Conservation (phyloP, 1,140 invertebrate genomes). For the Lutraria rhynchaena region DNA sequence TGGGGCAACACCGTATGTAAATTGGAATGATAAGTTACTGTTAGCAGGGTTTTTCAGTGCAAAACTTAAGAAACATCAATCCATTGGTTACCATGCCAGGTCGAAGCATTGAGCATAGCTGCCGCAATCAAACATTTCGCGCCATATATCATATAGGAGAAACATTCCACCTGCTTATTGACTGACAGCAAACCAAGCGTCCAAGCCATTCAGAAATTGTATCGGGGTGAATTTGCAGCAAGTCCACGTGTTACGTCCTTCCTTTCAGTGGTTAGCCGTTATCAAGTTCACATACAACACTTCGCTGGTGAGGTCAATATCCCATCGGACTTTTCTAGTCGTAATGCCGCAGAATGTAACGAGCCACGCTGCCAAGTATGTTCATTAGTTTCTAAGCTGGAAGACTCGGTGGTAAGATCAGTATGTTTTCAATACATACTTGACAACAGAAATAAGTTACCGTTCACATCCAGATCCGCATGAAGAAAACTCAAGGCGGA, state of each 20-base stretch:
- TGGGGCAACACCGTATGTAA: slow-evolving; percentile 56
- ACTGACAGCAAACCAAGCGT: slow-evolving; percentile 65
- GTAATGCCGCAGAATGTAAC: slow-evolving; percentile 46
- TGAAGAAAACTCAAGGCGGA: slow-evolving; percentile 55
- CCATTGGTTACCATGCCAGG: slow-evolving; percentile 45
- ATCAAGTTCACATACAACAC: slow-evolving; percentile 21
- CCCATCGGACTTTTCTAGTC: slow-evolving; percentile 61
- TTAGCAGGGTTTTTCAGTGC: slow-evolving; percentile 63
- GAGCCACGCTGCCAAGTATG: slow-evolving; percentile 55
- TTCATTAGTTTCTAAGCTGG: slow-evolving; percentile 12
- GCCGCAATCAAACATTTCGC: slow-evolving; percentile 61
- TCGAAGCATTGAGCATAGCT: slow-evolving; percentile 29
- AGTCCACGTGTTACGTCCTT: slow-evolving; percentile 62
- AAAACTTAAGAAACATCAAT: slow-evolving; percentile 44
- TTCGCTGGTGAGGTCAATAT: slow-evolving; percentile 44
- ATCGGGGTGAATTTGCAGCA: slow-evolving; percentile 58
- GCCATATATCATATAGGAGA: slow-evolving; percentile 58
- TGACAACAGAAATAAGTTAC: slow-evolving; percentile 17
- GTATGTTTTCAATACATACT: slow-evolving; percentile 25
- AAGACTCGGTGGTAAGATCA: slow-evolving; percentile 33
- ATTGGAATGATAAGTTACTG: slow-evolving; percentile 7
- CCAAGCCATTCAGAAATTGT: slow-evolving; percentile 51
- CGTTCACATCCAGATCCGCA: slow-evolving; percentile 57
- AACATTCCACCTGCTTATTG: slow-evolving; percentile 50
- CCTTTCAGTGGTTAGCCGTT: slow-evolving; percentile 53